phyloP scores from a whole-genome alignment of 23 tunicate genomes.

The Ciona savignyi region DNA sequence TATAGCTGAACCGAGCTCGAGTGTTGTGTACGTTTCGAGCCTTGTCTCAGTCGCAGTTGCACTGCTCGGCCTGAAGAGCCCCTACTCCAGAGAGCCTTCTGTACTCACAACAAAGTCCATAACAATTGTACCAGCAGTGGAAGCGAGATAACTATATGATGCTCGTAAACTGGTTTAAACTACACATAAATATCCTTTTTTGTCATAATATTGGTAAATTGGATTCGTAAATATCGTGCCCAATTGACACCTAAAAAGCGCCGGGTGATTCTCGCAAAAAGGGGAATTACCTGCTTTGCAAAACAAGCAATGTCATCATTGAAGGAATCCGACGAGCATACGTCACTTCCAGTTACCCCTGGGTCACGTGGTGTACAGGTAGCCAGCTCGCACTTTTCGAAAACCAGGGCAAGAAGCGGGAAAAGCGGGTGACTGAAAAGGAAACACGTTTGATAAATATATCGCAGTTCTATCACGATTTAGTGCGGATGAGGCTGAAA shows the following conservation, averaged over 20 bases:
- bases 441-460: conserved; percentile 2
- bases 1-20: conserved; percentile 11
- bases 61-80: background rate
- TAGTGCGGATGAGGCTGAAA: too few species aligned
- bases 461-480: too few species aligned
- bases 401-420: conserved; percentile 92
- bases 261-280: too few species aligned
- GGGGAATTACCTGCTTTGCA: conserved; percentile 74
- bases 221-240: too few species aligned
- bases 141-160: too few species aligned
- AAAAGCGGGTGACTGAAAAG: conserved; percentile 84
- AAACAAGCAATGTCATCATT: conserved; percentile 96
- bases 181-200: too few species aligned
- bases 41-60: background rate
- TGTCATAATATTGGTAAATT: too few species aligned
- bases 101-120: background rate
- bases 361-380: conserved; percentile 94
- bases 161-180: too few species aligned
- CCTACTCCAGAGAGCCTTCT: background rate
- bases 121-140: background rate
- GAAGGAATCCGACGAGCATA: conserved; percentile 95
- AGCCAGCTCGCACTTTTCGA: conserved; percentile 98
- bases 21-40: background rate
- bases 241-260: too few species aligned
- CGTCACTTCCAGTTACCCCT: conserved; percentile 48